These are phyloP conservation scores for Sciurus carolinensis DNA, from an alignment of 2,797 vertebrate species.

Conservation along the genomic window DNA sequence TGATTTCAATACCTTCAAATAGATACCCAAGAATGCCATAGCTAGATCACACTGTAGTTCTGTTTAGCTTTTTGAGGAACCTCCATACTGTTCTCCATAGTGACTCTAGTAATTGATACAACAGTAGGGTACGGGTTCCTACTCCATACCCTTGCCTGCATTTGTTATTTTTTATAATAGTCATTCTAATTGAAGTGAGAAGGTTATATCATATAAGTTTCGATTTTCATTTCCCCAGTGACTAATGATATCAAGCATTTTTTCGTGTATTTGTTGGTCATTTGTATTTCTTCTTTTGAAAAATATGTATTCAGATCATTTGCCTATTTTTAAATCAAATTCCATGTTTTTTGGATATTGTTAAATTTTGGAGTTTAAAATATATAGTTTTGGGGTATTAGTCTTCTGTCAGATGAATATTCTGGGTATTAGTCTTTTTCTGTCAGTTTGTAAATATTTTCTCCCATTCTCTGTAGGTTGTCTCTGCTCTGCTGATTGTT, in stretches of 20 bases:
- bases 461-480: background rate
- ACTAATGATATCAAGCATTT: background rate
- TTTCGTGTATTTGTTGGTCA: background rate
- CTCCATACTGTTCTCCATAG: background rate
- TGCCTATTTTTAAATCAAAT: background rate
- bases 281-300: background rate
- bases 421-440: too few species aligned
- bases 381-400: background rate
- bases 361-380: background rate
- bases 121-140: background rate
- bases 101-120: background rate
- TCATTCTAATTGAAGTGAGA: background rate
- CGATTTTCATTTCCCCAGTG: background rate
- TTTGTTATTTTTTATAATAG: background rate
- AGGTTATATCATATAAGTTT: background rate
- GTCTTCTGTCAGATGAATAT: background rate
- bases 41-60: background rate
- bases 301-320: background rate
- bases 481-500: background rate
- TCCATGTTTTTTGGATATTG: background rate
- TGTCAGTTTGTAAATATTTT: background rate
- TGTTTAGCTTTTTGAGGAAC: background rate
- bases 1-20: too few species aligned
- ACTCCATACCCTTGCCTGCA: background rate
- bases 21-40: too few species aligned